Percentiles rank a stretch among this genome's conserved stretches.
Evolutionary conservation across 2,888 invertebrate genomes (phyloP).

Genomic region (Apamea monoglypha): DNA sequence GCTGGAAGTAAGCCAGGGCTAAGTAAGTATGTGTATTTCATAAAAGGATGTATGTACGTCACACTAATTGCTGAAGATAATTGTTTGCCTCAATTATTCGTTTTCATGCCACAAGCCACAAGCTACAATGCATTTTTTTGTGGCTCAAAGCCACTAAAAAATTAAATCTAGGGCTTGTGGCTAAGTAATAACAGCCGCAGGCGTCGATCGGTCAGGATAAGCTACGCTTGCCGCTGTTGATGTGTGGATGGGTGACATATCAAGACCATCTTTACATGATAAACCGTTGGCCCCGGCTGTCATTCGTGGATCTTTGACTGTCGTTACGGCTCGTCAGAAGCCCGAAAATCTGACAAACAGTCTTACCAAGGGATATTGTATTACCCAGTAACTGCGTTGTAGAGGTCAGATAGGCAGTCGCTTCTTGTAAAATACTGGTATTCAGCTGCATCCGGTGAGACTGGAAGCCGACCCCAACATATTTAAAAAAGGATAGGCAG

Average conservation of each 20-base stretch:
- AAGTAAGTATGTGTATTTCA: slow-evolving; percentile 60
- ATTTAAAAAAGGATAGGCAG: not conserved
- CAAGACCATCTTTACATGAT: too few relatives aligned
- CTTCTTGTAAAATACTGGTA: not conserved
- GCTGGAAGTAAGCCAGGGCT: slow-evolving; percentile 65
- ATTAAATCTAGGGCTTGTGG: too few relatives aligned
- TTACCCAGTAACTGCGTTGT: not conserved
- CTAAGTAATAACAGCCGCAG: not conserved
- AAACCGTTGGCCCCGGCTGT: too few relatives aligned
- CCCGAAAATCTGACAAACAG: not conserved
- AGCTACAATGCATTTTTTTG: too few relatives aligned
- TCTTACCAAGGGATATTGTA: not conserved
- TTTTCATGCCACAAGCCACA: too few relatives aligned
- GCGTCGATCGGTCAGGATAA: not conserved
- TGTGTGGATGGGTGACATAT: not conserved
- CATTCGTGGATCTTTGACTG: not conserved
- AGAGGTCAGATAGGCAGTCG: not conserved
- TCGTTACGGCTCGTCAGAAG: not conserved
- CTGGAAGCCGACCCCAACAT: not conserved
- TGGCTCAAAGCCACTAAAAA: too few relatives aligned
- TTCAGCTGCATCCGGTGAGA: not conserved
- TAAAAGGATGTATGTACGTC: slow-evolving; percentile 47
- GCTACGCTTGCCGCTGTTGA: not conserved
- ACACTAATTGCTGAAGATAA: slow-evolving; percentile 59
- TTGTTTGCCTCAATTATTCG: slow-evolving; percentile 22